Evolutionary conservation across 1,140 invertebrate genomes (phyloP), one percentile per base, ranked within the genome.

Genomic region (Calycopis cecrops): DNA sequence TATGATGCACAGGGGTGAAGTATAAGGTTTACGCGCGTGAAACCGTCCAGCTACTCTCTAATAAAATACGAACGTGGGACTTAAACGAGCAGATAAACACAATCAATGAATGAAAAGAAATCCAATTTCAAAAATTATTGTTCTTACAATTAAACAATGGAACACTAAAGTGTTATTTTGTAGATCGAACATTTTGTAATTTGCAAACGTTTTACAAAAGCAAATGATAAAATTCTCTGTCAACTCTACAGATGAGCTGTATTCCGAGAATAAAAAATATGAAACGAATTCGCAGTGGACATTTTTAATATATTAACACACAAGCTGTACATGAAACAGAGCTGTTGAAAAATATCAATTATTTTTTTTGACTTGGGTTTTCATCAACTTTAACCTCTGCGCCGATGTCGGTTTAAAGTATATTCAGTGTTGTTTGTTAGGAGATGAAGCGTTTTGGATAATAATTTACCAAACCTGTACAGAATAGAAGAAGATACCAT

Each of bases 251-350:
- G 28, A 49, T 49, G 33, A 49, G 28, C 48, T n/a, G 40, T 42
- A 14, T 42, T 14, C 3, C 28, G 18, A 14, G 35, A 34, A 49
- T 49, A 47, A 47, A 49, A 49, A 49, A 49, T 33, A 48, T 10
- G 33, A 49, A 34, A 34, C 11, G 35, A 9, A 35, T 35, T 34
- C 28, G 28, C 48, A 33, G 48, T 49, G 28, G 33, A 28, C 21
- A 34, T 14, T 49, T 48, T 49, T 35, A 49, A 49, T 49, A 49
- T 49, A 49, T 49, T 49, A n/a, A 49, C 48, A 34, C 35, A 28
- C 21, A 28, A 28, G 21, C 48, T 9, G 12, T 4, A 49, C 48
- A 49, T 49, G 28, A n/a, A 28, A 34, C 48, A 9, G 48, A 33
- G n/a, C 28, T 49, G 35, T 49, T 49, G 11, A 49, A 49, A 49